A percentile compares a stretch with the other conserved stretches of the same genome.
Evolutionary conservation across 2,888 invertebrate species (phyloP).

Genomic region (Ptilodon capucinus): DNA sequence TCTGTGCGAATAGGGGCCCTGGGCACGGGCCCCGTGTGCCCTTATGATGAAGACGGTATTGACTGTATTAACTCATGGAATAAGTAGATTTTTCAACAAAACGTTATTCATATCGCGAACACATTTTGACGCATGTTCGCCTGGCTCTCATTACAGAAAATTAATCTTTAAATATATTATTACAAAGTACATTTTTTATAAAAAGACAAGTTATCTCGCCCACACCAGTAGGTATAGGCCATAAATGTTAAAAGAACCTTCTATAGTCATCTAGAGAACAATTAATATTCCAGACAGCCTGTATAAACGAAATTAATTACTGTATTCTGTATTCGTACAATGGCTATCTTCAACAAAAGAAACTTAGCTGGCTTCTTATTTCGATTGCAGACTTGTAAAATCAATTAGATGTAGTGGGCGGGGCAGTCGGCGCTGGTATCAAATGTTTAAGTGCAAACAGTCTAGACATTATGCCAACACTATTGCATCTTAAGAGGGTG

Average conservation of each 20-base stretch:
- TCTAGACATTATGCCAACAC: not conserved
- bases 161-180: no score
- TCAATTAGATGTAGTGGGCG: conserved; percentile 24
- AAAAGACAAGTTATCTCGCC: no score
- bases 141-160: no score
- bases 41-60: no score
- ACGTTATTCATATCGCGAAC: no score
- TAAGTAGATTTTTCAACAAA: no score
- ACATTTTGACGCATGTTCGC: no score
- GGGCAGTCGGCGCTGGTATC: conserved; percentile 18
- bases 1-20: no score
- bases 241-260: not conserved
- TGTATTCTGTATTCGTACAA: conserved; percentile 5
- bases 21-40: no score
- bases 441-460: not conserved
- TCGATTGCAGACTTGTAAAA: conserved; percentile 32
- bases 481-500: not conserved
- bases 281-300: conserved; percentile 1
- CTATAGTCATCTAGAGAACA: not conserved
- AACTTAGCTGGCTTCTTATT: conserved; percentile 30
- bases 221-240: no score
- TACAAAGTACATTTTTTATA: no score
- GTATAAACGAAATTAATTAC: conserved; percentile 7
- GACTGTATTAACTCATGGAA: no score
- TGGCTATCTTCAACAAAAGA: conserved; percentile 11